Evolutionary conservation across 1,140 invertebrate genomes (phyloP), one percentile per base, ranked within the genome.

Genomic region (Cyphomyrmex costatus): DNA sequence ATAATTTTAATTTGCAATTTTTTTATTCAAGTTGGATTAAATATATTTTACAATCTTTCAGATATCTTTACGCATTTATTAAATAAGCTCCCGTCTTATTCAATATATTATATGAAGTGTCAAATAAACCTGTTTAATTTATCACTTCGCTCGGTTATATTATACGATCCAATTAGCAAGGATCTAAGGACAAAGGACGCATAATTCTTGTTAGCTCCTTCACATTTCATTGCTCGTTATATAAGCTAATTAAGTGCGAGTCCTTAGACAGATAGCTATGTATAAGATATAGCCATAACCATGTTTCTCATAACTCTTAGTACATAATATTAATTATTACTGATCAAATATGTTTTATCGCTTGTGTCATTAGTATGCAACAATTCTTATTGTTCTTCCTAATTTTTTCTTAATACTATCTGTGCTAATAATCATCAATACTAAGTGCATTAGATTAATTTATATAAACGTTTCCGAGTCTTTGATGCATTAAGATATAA

Each of bases 151-250:
- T 84, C 85, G 85, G 80, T 87, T 90, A 60, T 83, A 85, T 90
- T 89, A 89, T 78, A 79, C 63, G 79, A 87, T 87, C 88, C 85
- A 90, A 90, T 90, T 90, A 90, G 86, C 56, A 85, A 70, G 71
- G 80, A 87, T 77, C 70, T 87, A 82, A 90, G 85, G 77, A 87
- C 71, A 76, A 87, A 90, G 58, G 82, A 90, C 27, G 56, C 88
- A 89, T 88, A 82, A 90, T 82, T 90, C 86, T 90, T 87, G 86
- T 90, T 90, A 88, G 80, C 76, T 90, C 68, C 76, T 79, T 90
- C 36, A 46, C 76, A 70, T 76, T 83, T 61, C 53, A 68, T 77
- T 61, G 70, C 85, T 90, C 86, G 76, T 90, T 90, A 88, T 66
- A 70, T 49, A 33, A 88, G 79, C 85, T 89, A 89, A 89, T 89